Base-by-base conservation (phyloP, 1,140 invertebrate genomes). In the Saccostrea echinata region DNA sequence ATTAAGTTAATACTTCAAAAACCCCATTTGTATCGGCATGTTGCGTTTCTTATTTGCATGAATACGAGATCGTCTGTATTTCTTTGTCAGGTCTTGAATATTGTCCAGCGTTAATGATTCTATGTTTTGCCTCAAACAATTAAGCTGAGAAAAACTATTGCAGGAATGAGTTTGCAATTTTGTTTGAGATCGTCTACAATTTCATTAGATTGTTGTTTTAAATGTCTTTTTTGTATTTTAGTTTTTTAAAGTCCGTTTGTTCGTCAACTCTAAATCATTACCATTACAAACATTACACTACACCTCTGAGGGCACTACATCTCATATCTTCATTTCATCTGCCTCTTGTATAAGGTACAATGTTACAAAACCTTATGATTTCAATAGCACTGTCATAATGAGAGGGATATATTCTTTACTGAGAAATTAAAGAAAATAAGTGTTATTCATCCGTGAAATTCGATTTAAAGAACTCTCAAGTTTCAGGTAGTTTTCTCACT, bases 131-230 rank as follows among this genome's bases (percentile, higher is more conserved):
- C 27, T 76, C 27, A 27, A 76, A 76, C 68, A 76, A 76, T 76
- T 76, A 33, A 76, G 30, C 27, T 27, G 24, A 27, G 68, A 76
- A 76, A 33, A 76, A 30, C 11, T 76, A 76, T 33, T 27, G 68
- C 68, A 30, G 30, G 68, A 13, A 76, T 76, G 68, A 76, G 68
- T 76, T 76, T 76, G 68, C 68, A 76, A 33, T 76, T 76, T 76
- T 76, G 68, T 76, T 76, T 76, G 68, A 76, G 68, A 30, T 76
- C 68, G 68, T 76, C 68, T 76, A 76, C 68, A 76, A 18, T 76
- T 76, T 76, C 68, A 76, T 76, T 76, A 76, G 27, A 76, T 76
- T 76, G 30, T 76, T 76, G 68, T 76, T 76, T 76, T 76, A 76
- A 76, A 76, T 76, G 68, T 76, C 68, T 27, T 30, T 33, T 27